Conservation (phyloP, 2,797 vertebrate genomes). For the Notolabrus celidotus region DNA sequence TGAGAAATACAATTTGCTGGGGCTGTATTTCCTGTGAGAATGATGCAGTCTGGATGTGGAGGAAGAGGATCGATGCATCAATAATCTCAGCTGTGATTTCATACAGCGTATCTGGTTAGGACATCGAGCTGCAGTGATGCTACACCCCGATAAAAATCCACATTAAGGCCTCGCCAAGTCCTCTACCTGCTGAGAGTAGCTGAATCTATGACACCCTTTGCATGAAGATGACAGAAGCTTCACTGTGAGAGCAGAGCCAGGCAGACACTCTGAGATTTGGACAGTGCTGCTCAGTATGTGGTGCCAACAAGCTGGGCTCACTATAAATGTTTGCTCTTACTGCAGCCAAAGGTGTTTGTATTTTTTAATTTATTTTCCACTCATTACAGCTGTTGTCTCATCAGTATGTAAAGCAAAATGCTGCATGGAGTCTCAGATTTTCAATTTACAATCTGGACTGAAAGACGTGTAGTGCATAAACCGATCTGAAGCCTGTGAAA, state of each 20-base stretch:
- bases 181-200: slow-evolving; percentile 27
- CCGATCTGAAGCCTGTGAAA: background rate
- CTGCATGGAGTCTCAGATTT: slow-evolving; percentile 14
- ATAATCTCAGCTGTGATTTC: slow-evolving; percentile 29
- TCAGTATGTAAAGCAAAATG: slow-evolving; percentile 35
- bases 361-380: slow-evolving; percentile 19
- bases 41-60: slow-evolving; percentile 21
- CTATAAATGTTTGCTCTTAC: slow-evolving; percentile 46
- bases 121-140: slow-evolving; percentile 22
- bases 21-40: slow-evolving; percentile 19
- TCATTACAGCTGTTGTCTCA: slow-evolving; percentile 43
- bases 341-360: slow-evolving; percentile 35
- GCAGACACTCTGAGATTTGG: slow-evolving; percentile 47
- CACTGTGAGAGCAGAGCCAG: slow-evolving; percentile 34
- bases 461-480: slow-evolving; percentile 17
- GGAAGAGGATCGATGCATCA: slow-evolving; percentile 27
- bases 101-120: slow-evolving; percentile 28
- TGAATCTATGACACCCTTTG: slow-evolving; percentile 34
- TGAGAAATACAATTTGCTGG: slow-evolving; percentile 9
- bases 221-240: slow-evolving; percentile 43
- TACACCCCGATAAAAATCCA: slow-evolving; percentile 14
- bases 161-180: slow-evolving; percentile 13
- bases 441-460: slow-evolving; percentile 33
- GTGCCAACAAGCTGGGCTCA: slow-evolving; percentile 41
- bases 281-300: slow-evolving; percentile 25